Evolutionary conservation across 1,140 invertebrate genomes (phyloP).

Genomic region (Holcopasites calliopsidis): DNA sequence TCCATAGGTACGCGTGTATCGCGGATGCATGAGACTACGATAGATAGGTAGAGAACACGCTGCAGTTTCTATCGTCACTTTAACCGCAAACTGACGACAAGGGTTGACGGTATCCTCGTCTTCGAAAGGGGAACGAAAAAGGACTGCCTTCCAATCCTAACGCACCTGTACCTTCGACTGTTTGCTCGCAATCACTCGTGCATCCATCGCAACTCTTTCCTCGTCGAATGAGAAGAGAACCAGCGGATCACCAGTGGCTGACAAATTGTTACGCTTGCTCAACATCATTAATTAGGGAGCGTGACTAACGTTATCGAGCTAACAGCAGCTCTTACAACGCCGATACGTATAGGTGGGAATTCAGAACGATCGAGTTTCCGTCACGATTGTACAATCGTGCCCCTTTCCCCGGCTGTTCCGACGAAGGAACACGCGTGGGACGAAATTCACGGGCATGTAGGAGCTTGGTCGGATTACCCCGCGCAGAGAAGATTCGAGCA

Average conservation of each 20-base stretch:
- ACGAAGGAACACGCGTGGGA: constrained; percentile 3
- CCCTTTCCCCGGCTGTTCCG: constrained; percentile 5
- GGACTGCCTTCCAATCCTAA: too few relatives aligned
- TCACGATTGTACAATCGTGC: constrained; percentile 13
- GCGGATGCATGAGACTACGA: background rate
- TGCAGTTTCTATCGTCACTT: too few relatives aligned
- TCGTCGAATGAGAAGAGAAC: constrained; percentile 44
- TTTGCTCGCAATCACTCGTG: too few relatives aligned
- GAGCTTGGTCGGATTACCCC: background rate
- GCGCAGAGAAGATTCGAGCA: constrained; percentile 1
- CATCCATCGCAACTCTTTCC: too few relatives aligned
- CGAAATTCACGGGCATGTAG: background rate
- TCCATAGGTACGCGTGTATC: background rate
- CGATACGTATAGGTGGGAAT: constrained; percentile 29
- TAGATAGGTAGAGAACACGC: too few relatives aligned
- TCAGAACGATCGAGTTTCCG: constrained; percentile 30
- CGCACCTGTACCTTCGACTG: too few relatives aligned
- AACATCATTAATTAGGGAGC: constrained; percentile 57
- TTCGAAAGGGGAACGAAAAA: too few relatives aligned
- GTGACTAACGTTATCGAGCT: constrained; percentile 55
- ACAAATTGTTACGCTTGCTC: constrained; percentile 51
- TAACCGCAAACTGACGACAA: too few relatives aligned
- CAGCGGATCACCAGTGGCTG: constrained; percentile 39
- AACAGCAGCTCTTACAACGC: constrained; percentile 32
- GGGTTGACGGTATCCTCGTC: too few relatives aligned